Percentiles rank a stretch among this genome's conserved stretches.
Evolutionary conservation across 2,797 vertebrate genomes (phyloP).

Genomic region (Cottoperca gobio): DNA sequence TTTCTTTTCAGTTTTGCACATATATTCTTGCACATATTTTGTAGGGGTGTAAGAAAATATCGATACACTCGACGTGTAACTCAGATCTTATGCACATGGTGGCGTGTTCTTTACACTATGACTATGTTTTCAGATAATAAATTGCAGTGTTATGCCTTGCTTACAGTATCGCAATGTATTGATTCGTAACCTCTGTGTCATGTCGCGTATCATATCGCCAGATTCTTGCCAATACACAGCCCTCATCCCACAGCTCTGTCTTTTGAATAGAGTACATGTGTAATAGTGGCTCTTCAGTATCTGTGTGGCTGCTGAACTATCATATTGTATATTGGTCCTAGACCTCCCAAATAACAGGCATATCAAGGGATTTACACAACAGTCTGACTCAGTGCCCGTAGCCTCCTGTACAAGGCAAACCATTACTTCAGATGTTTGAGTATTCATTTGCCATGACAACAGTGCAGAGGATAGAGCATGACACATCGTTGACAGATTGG

Average conservation of each 20-base stretch:
- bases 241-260: neutral
- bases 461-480: constrained; percentile 69
- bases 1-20: neutral
- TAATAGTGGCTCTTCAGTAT: constrained; percentile 24
- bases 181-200: too few relatives aligned
- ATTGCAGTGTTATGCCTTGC: too few relatives aligned
- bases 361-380: constrained; percentile 54
- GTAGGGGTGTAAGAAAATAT: too few relatives aligned
- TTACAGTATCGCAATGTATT: too few relatives aligned
- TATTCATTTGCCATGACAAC: constrained; percentile 80
- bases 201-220: too few relatives aligned
- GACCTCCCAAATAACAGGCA: constrained; percentile 59
- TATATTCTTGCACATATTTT: too few relatives aligned
- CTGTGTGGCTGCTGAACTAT: constrained; percentile 28
- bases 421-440: constrained; percentile 74
- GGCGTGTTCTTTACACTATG: too few relatives aligned
- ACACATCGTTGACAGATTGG: constrained; percentile 72
- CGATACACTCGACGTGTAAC: too few relatives aligned
- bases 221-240: too few relatives aligned
- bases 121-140: too few relatives aligned
- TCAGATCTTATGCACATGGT: too few relatives aligned
- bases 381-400: constrained; percentile 53
- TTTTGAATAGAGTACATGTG: constrained; percentile 27
- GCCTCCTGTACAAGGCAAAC: constrained; percentile 51
- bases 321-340: constrained; percentile 58